A percentile compares a stretch with the other conserved stretches of the same genome.
Conservation (phyloP, 2,113 vertebrate species). For the Crocuta crocuta region DNA sequence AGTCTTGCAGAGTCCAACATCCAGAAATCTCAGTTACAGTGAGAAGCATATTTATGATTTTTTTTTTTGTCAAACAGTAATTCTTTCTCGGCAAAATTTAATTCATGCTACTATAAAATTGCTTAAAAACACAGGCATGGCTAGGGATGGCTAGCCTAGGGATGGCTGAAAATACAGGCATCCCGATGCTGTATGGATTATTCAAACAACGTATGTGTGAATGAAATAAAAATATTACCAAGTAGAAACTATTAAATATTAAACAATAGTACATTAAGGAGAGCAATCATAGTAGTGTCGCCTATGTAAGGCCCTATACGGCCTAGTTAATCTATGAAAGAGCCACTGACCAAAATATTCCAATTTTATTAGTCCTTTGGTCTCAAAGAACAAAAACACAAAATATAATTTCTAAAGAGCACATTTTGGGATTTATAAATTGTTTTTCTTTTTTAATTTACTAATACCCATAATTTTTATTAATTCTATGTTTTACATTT, state of each 20-base stretch:
- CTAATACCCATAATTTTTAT: background rate
- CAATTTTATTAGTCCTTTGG: background rate
- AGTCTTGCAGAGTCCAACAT: background rate
- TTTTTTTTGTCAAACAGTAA: background rate
- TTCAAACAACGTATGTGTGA: background rate
- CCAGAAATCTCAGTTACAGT: background rate
- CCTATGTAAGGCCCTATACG: background rate
- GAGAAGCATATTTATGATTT: background rate
- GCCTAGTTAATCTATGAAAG: background rate
- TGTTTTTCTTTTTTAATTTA: conserved; percentile 37
- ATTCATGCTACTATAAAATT: background rate
- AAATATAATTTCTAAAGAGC: background rate
- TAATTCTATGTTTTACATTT: background rate
- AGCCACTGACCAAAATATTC: background rate
- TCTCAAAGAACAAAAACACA: background rate
- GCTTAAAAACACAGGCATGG: background rate
- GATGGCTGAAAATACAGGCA: background rate
- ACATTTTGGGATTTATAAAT: background rate
- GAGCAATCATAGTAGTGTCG: background rate
- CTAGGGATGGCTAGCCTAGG: background rate
- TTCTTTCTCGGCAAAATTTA: conserved; percentile 35
- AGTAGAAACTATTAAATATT: background rate
- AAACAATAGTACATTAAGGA: background rate
- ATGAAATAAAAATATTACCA: background rate
- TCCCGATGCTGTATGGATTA: background rate